These are phyloP conservation scores for Hemaris fuciformis DNA, from an alignment of 2,888 invertebrate species.

Conservation along the genomic window DNA sequence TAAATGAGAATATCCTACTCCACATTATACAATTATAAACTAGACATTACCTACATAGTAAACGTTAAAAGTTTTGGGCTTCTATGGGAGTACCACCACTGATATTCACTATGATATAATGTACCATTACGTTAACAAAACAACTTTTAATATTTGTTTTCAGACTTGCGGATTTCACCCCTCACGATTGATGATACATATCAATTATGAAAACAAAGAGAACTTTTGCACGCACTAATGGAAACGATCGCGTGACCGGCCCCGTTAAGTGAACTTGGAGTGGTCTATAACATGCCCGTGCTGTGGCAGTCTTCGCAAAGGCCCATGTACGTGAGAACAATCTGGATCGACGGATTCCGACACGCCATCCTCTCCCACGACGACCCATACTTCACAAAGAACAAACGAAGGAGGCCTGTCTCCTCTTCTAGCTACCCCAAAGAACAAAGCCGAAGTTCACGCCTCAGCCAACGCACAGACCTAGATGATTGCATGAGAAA, in stretches of 20 bases:
- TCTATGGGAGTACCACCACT: too few relatives aligned
- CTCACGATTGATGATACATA: slow-evolving; percentile 32
- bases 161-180: slow-evolving; percentile 28
- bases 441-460: slow-evolving; percentile 36
- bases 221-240: slow-evolving; percentile 43
- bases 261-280: slow-evolving; percentile 35
- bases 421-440: slow-evolving; percentile 55
- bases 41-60: too few relatives aligned
- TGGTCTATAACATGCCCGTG: slow-evolving; percentile 72
- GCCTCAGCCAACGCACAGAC: slow-evolving; percentile 51
- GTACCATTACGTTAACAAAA: slow-evolving; percentile 1
- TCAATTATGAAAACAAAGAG: slow-evolving; percentile 58
- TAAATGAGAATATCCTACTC: too few relatives aligned
- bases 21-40: too few relatives aligned
- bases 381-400: slow-evolving; percentile 75
- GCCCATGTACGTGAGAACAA: slow-evolving; percentile 82
- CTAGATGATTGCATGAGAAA: slow-evolving; percentile 50
- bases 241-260: slow-evolving; percentile 50
- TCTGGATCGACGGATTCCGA: slow-evolving; percentile 87
- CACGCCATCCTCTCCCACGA: slow-evolving; percentile 85
- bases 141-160: slow-evolving; percentile 37
- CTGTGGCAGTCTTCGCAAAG: slow-evolving; percentile 84
- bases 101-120: not conserved
- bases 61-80: too few relatives aligned
- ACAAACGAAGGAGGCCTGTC: slow-evolving; percentile 56